Conservation (phyloP, 2,888 invertebrate species). For the Lutraria lutraria region DNA sequence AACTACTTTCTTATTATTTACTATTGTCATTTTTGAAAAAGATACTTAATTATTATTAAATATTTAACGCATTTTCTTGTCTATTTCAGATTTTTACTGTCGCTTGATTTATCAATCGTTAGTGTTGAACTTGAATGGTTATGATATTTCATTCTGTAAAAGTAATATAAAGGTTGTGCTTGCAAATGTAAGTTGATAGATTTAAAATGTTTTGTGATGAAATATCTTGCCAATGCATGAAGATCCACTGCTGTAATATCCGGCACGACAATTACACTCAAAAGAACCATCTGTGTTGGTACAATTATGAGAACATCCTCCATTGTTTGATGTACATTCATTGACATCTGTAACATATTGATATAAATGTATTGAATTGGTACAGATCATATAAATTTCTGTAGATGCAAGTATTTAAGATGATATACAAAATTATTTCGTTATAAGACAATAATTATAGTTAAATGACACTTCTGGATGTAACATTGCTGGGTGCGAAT, state of each 20-base stretch:
- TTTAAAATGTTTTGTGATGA: not conserved
- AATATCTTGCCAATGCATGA: constrained; percentile 9
- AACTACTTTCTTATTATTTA: no score
- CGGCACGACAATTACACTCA: not conserved
- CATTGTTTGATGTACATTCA: not conserved
- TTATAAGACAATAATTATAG: no score
- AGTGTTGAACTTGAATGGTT: not conserved
- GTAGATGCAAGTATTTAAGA: no score
- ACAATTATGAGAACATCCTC: not conserved
- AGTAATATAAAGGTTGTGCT: no score
- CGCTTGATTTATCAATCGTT: not conserved
- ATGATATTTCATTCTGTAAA: not conserved
- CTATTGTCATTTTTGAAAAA: not conserved
- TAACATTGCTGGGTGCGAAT: no score
- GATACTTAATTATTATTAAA: no score
- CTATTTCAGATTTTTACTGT: not conserved
- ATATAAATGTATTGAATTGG: not conserved
- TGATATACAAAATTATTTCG: no score
- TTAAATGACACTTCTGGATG: no score
- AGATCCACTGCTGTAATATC: not conserved
- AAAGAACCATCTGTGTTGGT: not conserved
- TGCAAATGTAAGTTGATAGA: no score
- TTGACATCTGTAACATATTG: not conserved
- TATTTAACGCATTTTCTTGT: no score
- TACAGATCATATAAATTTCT: no score